These are phyloP conservation scores for Linhomoeus sp. DNA, from an alignment of 2,888 invertebrate species.

Conservation along the genomic window DNA sequence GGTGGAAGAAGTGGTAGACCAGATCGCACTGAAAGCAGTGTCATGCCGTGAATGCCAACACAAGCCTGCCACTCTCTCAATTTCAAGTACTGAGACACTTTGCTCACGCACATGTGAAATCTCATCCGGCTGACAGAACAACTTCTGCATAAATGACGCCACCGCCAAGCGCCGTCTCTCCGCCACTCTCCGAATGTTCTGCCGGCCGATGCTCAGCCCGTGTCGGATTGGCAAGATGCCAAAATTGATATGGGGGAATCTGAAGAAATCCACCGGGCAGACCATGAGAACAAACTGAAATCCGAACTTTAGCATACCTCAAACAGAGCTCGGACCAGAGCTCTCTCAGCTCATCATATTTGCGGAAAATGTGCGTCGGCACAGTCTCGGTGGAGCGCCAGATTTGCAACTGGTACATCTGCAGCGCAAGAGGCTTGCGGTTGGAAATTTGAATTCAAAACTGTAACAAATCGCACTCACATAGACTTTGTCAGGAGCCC, in stretches of 20 bases:
- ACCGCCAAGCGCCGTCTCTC: conserved; percentile 74
- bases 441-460: too few relatives aligned
- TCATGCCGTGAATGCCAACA: background rate
- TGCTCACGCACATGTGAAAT: conserved; percentile 49
- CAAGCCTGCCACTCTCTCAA: background rate
- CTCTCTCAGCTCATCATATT: conserved; percentile 90
- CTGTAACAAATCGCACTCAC: conserved; percentile 35
- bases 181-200: conserved; percentile 82
- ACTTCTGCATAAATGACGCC: conserved; percentile 59
- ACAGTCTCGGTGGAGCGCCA: conserved; percentile 37
- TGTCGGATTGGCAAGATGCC: background rate
- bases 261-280: background rate
- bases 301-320: background rate
- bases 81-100: background rate
- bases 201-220: conserved; percentile 43
- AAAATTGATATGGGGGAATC: background rate
- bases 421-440: background rate
- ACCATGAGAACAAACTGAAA: background rate
- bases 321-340: conserved; percentile 66
- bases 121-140: conserved; percentile 71
- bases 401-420: conserved; percentile 20
- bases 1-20: conserved; percentile 97
- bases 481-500: conserved; percentile 91
- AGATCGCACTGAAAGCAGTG: conserved; percentile 48
- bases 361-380: conserved; percentile 67